Conservation (phyloP, 1,140 invertebrate genomes). For the Caenorhabditis latens region DNA sequence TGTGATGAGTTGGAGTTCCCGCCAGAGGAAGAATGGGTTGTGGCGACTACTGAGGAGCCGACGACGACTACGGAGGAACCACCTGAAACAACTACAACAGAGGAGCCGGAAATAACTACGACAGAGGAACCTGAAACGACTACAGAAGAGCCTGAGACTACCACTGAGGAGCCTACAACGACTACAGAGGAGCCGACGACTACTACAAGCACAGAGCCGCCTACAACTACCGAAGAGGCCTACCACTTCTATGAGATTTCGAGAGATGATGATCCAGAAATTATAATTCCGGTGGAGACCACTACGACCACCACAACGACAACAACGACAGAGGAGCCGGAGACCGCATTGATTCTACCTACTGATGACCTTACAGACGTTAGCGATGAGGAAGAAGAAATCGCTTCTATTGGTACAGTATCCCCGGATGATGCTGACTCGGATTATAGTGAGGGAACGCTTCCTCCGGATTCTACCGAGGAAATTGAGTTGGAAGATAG, state of each 20-base stretch:
- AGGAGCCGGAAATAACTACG: neutral
- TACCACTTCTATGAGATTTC: conserved; percentile 31
- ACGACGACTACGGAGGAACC: conserved; percentile 12
- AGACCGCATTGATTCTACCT: neutral
- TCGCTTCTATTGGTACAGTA: neutral
- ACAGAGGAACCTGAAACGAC: conserved; percentile 20
- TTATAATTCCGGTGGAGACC: neutral
- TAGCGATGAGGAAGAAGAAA: conserved; percentile 13
- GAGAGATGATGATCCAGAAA: conserved; percentile 36
- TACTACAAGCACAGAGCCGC: neutral
- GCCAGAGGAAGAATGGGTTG: neutral
- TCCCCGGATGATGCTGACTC: neutral
- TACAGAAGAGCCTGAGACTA: conserved; percentile 17
- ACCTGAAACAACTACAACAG: conserved; percentile 54
- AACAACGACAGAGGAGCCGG: conserved; percentile 26
- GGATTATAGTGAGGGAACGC: conserved; percentile 21
- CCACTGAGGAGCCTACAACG: conserved; percentile 46
- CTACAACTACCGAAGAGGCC: conserved; percentile 46
- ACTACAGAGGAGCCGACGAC: conserved; percentile 26
- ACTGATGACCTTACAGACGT: neutral
- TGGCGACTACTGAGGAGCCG: neutral
- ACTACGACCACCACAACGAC: neutral
- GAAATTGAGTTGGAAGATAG: neutral
- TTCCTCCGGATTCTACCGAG: neutral
- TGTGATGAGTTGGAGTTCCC: conserved; percentile 27